Base-by-base conservation (phyloP, 2,797 vertebrate species). In the Craterocephalus amniculus region DNA sequence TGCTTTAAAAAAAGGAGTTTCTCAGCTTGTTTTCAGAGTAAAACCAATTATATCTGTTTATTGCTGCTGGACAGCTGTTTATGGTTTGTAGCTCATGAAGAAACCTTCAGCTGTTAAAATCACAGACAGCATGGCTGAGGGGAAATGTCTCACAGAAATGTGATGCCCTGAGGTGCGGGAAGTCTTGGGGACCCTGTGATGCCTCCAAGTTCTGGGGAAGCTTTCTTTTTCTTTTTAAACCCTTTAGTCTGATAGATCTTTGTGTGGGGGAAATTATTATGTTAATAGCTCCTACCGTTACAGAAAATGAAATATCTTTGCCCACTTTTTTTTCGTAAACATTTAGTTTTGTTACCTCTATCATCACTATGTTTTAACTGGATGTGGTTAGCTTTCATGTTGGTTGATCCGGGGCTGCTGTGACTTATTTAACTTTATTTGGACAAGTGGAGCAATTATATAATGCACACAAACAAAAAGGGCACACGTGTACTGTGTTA, bases 161-260 rank as follows among this genome's bases (percentile, higher is more conserved):
- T 1, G 22, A n/a, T 13, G n/a, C 20, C 64, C 60, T 31, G 34
- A 55, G 58, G 48, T 31, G 36, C 55, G 52, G 43, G 56, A 72
- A 56, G 32, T 66, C n/a, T 40, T 40, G 11, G n/a, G 11, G 16
- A 2, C 6, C 52, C 43, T 16, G 20, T 20, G 22, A 16, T 54
- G 43, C 4, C 32, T 66, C 4, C 20, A 20, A 45, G 18, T 60
- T 29, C 57, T 18, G 59, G 35, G 1, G 22, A 52, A 29, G 52
- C 34, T 3, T 14, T 14, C n/a, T 45, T 43, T 45, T n/a, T 45
- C 8, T 2, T 34, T 31, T 18, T 36, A 24, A n/a, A n/a, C n/a
- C n/a, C n/a, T 20, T 57, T 35, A 58, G 48, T 58, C 40, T 13
- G 1, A 48, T 34, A 20, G 0, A 35, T 1, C 65, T 55, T 4